Evolutionary conservation across 2,888 invertebrate genomes (phyloP).

Genomic region (Melitaea athalia): DNA sequence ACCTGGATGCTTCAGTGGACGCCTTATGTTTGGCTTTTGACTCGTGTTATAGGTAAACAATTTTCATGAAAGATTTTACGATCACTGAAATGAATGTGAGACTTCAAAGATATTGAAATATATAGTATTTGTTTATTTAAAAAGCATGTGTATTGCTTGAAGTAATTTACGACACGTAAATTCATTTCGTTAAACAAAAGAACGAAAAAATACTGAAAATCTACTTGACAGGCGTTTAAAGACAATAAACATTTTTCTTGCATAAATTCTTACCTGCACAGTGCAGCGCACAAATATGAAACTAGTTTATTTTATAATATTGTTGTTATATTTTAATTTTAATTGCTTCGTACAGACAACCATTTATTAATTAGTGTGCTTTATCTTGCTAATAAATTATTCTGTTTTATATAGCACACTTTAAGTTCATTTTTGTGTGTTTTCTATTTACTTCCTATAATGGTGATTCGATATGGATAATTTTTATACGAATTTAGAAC

Average conservation of each 20-base stretch:
- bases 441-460: too few species aligned
- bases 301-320: not conserved
- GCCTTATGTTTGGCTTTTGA: slow-evolving; percentile 33
- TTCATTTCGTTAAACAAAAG: not conserved
- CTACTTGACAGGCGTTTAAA: too few species aligned
- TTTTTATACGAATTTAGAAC: too few species aligned
- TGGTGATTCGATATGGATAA: too few species aligned
- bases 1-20: slow-evolving; percentile 6
- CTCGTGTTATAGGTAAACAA: slow-evolving; percentile 54
- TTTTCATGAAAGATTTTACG: slow-evolving; percentile 48
- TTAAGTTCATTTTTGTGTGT: too few species aligned
- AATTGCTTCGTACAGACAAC: too few species aligned
- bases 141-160: slow-evolving; percentile 10
- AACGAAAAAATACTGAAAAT: too few species aligned
- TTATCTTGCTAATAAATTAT: not conserved
- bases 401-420: too few species aligned
- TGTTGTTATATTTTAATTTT: too few species aligned
- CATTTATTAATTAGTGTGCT: not conserved
- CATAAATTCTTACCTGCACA: too few species aligned
- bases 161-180: not conserved
- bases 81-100: slow-evolving; percentile 42
- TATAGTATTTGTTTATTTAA: slow-evolving; percentile 18
- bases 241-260: too few species aligned
- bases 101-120: slow-evolving; percentile 36
- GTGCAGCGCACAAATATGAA: too few species aligned